Base-by-base conservation (phyloP, 1,140 invertebrate species). In the Solenopsis fugax region DNA sequence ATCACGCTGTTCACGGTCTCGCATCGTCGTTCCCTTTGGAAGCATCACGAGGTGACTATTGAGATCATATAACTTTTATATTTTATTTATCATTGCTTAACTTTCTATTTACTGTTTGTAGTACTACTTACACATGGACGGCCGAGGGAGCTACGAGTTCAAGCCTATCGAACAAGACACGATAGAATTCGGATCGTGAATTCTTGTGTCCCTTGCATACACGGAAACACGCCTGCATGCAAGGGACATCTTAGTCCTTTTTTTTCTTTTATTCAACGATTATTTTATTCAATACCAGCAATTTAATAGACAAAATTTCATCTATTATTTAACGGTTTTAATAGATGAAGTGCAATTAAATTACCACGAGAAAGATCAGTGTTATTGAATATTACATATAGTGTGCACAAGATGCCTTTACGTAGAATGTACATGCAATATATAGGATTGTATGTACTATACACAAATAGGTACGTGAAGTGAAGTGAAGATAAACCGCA, bases 1-100 rank as follows among this genome's bases (percentile, higher is more conserved):
- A 99, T 99, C 93, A 99, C 99, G 21, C 95, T 99, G 34, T 99
- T 99, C 94, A 99, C 99, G 0, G 99, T 99, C 37, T 99, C 98
- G 1, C 99, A 99, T 96, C 96, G 99, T 87, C 98, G 98, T 93
- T 99, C 98, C 0, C 95, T 99, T 12, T 99, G 99, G 99, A 97
- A 97, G 94, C 98, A 99, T 96, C 99, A 99, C 94, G 98, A 99
- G 95, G 97, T 56, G 7, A 95, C 0, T 73, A 18, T 75, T n/a
- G 9, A 24, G 9, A 24, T 16, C 12, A 13, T 37, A 10, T 21
- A 4, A 64, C 3, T 64, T 54, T 81, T 48, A 56, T 24, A 21
- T 37, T 54, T 41, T 54, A 45, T 67, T 41, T 41, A 41, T 29
- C 13, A 56, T 29, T 71, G 16, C 3, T n/a, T 21, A 34, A 71